Evolutionary conservation across 2,113 vertebrate genomes (phyloP), one percentile per base, ranked within the genome.

Genomic region (Salvelinus namaycush): DNA sequence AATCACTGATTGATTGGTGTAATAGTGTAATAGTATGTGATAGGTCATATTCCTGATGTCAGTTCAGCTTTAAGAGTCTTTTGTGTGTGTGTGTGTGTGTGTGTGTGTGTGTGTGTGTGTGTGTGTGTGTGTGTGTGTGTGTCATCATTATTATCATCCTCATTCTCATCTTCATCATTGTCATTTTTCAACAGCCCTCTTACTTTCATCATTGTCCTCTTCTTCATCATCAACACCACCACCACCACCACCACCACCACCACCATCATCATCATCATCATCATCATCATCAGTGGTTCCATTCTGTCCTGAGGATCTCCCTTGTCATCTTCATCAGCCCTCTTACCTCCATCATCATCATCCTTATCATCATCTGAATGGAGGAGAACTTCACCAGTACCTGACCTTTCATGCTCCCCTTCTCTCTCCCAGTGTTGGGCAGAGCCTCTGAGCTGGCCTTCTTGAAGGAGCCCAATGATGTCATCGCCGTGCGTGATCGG

Each of bases 391-490:
- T 68, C 29, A 66, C 13, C 66, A 20, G 5, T 66, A 27, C 59
- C 3, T 51, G 49, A 51, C 49, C 51, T 54, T 5, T 14, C 51
- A 54, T 54, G 13, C 12, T 54, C 51, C 51, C 29, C 64, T 66
- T 9, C 26, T 66, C 3, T 34, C 0, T 4, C 39, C 29, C 87
- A 92, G 89, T 74, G 75, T 68, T 80, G 7, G 18, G 73, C 0
- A 75, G 69, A 31, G 79, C 91, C 16, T 92, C 92, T 0, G 92
- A 95, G 78, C 86, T 94, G 74, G 87, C 90, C 44, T 96, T 95
- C 49, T 48, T 92, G 51, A 78, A 29, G 59, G 92, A 95, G 75
- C 93, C 92, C 0, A 76, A 76, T 74, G 91, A 94, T 8, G 76
- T 92, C 64, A 94, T 93, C 1, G 94, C 93, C 0, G 79, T 93